Evolutionary conservation across 2,797 vertebrate species (phyloP).

Genomic region (Nothura maculosa): DNA sequence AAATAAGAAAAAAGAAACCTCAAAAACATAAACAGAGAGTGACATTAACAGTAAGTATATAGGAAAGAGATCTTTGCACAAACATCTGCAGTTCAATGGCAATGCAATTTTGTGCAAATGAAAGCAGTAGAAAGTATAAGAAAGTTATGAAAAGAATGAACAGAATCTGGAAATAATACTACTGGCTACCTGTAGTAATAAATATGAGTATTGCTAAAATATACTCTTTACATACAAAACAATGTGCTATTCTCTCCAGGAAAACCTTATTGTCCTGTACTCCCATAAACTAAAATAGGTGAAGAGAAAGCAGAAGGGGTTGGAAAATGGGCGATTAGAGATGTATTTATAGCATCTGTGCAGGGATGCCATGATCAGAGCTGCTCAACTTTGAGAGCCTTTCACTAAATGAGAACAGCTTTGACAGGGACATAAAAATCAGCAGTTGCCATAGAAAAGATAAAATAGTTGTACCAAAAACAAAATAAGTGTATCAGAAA

Average conservation of each 20-base stretch:
- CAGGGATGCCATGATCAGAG: neutral
- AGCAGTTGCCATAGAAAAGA: neutral
- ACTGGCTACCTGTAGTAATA: neutral
- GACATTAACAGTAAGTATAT: conserved; percentile 1
- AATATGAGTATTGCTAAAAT: neutral
- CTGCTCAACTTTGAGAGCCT: neutral
- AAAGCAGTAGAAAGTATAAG: neutral
- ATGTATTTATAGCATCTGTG: neutral
- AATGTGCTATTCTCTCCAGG: neutral
- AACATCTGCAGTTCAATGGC: neutral
- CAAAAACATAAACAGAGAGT: neutral
- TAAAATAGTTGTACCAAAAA: neutral
- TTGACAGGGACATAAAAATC: conserved; percentile 11
- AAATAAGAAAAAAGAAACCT: neutral
- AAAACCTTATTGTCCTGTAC: neutral
- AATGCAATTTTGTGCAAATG: neutral
- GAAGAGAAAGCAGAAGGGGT: neutral
- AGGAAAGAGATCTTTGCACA: neutral
- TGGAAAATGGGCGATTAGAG: neutral
- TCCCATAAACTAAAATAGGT: neutral
- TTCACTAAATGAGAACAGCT: neutral
- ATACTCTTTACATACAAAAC: neutral
- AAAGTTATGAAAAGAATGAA: neutral
- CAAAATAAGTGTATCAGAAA: neutral
- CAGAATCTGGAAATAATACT: neutral